These are phyloP conservation scores for Sinohyriopsis cumingii DNA, from an alignment of 2,888 invertebrate genomes.

Conservation along the genomic window DNA sequence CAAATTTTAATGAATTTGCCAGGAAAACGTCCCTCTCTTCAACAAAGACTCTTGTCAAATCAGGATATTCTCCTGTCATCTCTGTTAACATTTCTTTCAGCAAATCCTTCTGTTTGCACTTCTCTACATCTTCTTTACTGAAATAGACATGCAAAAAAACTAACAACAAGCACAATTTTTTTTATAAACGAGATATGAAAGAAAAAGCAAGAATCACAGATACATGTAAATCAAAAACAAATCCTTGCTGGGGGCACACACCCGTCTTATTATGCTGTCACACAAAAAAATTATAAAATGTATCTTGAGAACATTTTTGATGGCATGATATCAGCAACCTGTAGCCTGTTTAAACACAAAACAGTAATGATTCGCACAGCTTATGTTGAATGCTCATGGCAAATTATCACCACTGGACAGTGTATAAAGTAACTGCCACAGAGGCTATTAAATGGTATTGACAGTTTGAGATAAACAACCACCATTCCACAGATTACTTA, in stretches of 20 bases:
- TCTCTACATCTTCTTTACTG: slow-evolving; percentile 94
- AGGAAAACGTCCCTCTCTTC: slow-evolving; percentile 93
- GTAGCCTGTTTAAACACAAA: too few relatives aligned
- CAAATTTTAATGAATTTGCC: slow-evolving; percentile 88
- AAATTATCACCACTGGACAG: too few relatives aligned
- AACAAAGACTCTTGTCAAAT: slow-evolving; percentile 91
- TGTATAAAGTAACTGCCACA: too few relatives aligned
- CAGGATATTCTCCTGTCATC: slow-evolving; percentile 95
- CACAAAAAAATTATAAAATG: too few relatives aligned
- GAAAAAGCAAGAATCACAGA: neutral
- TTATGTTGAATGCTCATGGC: too few relatives aligned
- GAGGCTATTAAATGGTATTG: too few relatives aligned
- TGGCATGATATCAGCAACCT: too few relatives aligned
- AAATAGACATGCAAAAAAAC: slow-evolving; percentile 13
- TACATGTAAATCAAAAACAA: neutral
- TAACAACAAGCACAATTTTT: neutral
- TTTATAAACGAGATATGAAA: neutral
- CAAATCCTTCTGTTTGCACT: slow-evolving; percentile 91
- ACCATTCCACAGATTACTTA: too few relatives aligned
- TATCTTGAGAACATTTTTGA: too few relatives aligned
- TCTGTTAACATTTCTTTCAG: slow-evolving; percentile 92
- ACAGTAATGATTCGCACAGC: too few relatives aligned
- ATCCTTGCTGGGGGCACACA: neutral
- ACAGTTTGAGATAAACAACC: too few relatives aligned
- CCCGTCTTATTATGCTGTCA: too few relatives aligned